Evolutionary conservation across 2,888 invertebrate species (phyloP), one percentile per base, ranked within the genome.

Genomic region (Electrophaes corylata): DNA sequence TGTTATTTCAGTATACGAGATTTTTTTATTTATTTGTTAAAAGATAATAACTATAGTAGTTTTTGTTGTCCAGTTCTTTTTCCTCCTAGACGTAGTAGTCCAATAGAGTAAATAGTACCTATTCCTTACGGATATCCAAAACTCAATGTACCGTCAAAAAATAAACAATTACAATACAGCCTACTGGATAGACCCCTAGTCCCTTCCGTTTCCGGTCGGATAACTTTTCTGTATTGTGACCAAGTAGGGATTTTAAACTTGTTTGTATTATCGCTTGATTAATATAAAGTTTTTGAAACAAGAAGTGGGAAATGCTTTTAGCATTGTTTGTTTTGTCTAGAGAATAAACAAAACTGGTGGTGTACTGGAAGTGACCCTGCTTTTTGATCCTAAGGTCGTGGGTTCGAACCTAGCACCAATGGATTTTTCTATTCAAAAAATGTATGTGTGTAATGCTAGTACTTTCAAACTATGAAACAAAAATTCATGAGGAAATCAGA

Each of bases 171-270:
- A 66, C 47, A 62, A 55, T 62, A 67, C 71, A 70, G 69, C 71
- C 70, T 65, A 67, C 59, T 65, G 65, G 53, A 60, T 53, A 43
- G 40, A 52, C 64, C 65, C 50, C 12, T 48, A 70, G 81, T 81
- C 83, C 84, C 82, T 87, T 88, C 83, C 85, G 81, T 79, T 87
- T 88, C 83, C 85, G 81, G 78, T 58, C 70, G 71, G 69, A 62
- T 75, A 73, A 68, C 73, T 73, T 79, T 81, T 78, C 78, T 81
- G 76, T 82, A 83, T 77, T 78, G 78, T 65, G 72, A 64, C 76
- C 77, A 78, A 78, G 81, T 81, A 82, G 50, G 41, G 46, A 60
- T 60, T 83, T 78, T 65, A 77, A 81, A 81, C 81, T 77, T 83
- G 80, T 81, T 84, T 82, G 73, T 79, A 68, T 80, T 84, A 70